These are phyloP conservation scores for Dasyurus viverrinus DNA, from an alignment of 2,113 vertebrate genomes.

Conservation along the genomic window DNA sequence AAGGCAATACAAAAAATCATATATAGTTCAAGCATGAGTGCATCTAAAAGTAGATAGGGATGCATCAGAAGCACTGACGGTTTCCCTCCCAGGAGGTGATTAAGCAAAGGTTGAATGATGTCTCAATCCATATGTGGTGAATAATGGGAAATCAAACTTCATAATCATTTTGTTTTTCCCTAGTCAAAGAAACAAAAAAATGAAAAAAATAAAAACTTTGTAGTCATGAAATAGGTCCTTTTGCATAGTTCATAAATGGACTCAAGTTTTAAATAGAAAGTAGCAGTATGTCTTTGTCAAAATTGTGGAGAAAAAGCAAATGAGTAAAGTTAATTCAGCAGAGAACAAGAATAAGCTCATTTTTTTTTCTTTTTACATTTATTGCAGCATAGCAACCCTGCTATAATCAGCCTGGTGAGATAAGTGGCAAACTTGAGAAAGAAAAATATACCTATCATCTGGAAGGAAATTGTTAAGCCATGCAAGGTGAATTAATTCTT, in stretches of 20 bases:
- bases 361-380: not conserved
- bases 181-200: not conserved
- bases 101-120: not conserved
- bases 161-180: not conserved
- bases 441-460: not conserved
- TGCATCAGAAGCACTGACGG: not conserved
- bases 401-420: not conserved
- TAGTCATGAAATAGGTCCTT: not conserved
- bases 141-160: not conserved
- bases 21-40: not conserved
- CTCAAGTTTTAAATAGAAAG: not conserved
- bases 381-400: not conserved
- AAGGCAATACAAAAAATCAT: not conserved
- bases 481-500: not conserved
- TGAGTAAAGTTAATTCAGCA: not conserved
- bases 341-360: not conserved
- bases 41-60: not conserved
- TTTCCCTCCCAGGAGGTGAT: not conserved
- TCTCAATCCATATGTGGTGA: not conserved
- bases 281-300: not conserved
- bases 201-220: not conserved
- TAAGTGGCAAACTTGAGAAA: not conserved
- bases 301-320: not conserved
- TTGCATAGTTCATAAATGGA: not conserved
- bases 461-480: not conserved